phyloP scores from a whole-genome alignment of 2,797 vertebrate genomes.

The Pangasius macronema region DNA sequence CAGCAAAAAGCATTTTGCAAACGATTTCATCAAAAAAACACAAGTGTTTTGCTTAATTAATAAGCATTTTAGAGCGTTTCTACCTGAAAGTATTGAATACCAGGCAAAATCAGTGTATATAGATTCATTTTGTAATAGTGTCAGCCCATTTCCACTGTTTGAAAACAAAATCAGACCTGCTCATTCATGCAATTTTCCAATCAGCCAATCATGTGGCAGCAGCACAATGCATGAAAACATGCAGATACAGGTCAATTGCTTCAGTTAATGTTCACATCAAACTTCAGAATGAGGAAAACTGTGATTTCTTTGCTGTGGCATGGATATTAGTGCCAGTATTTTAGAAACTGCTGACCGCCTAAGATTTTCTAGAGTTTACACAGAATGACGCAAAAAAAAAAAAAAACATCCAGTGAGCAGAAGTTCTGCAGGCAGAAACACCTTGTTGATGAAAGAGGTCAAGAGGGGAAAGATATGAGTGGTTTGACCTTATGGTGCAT shows the following conservation, averaged over 20 bases:
- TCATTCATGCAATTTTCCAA: neutral
- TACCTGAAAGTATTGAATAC: neutral
- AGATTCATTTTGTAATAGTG: neutral
- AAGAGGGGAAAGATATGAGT: neutral
- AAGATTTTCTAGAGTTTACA: neutral
- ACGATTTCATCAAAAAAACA: neutral
- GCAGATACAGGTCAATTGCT: neutral
- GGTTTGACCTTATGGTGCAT: neutral
- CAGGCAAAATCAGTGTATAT: neutral
- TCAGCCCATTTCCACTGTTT: neutral
- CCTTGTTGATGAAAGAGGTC: neutral
- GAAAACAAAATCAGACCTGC: neutral
- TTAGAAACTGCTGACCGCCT: neutral
- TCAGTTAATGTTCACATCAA: neutral
- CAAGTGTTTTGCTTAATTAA: too few relatives aligned
- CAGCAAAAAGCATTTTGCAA: neutral
- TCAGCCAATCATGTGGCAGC: neutral
- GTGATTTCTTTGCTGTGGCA: neutral
- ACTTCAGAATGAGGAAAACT: neutral
- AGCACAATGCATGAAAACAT: neutral
- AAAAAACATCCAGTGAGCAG: neutral
- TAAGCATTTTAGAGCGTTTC: neutral
- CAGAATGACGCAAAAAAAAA: neutral
- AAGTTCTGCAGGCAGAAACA: too few relatives aligned
- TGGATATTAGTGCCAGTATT: neutral